Percentiles rank a stretch among this genome's conserved stretches.
These are phyloP conservation scores for Muscicapa comitata DNA, from an alignment of 2,797 vertebrate species.

Conservation along the genomic window DNA sequence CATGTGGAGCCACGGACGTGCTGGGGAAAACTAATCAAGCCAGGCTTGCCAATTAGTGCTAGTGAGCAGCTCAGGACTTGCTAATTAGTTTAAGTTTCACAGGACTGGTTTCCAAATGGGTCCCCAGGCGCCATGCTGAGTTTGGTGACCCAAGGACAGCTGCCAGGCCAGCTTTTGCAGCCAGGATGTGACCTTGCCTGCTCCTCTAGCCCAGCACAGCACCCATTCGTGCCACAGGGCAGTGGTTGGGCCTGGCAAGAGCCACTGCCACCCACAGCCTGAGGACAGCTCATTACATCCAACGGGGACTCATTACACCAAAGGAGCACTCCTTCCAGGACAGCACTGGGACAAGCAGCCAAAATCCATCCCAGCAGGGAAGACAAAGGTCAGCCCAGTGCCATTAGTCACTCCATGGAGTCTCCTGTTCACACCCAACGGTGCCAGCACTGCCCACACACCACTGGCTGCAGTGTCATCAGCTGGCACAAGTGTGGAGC, in stretches of 20 bases:
- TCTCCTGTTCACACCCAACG: background rate
- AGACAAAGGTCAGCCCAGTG: background rate
- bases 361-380: background rate
- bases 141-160: background rate
- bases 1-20: accelerated
- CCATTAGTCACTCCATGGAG: accelerated
- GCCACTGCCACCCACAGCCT: background rate
- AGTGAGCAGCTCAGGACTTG: background rate
- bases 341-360: background rate
- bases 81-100: constrained; percentile 29
- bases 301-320: accelerated
- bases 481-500: accelerated
- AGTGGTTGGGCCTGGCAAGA: background rate
- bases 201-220: accelerated
- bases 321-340: accelerated
- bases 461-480: accelerated
- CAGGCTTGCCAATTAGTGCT: background rate
- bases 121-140: accelerated
- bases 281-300: background rate
- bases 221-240: background rate
- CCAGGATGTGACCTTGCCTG: background rate
- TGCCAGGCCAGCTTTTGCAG: accelerated
- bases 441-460: background rate
- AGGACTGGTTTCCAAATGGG: background rate
- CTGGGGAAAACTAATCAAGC: background rate